Conservation (phyloP, 2,797 vertebrate species). For the Xenops minutus region DNA sequence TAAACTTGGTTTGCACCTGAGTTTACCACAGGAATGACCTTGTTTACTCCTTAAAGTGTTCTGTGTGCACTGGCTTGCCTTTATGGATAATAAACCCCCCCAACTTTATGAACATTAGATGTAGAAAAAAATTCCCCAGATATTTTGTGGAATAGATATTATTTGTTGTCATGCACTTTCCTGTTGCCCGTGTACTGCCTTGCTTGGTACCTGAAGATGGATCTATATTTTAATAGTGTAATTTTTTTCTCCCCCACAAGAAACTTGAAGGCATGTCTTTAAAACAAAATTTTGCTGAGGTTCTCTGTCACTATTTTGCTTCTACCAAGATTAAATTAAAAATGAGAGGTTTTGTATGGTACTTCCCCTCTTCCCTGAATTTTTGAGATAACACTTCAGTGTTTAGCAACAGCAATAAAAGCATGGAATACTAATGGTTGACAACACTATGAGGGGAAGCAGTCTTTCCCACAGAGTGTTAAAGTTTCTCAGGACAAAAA, state of each 20-base stretch:
- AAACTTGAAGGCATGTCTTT: not conserved
- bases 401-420: not conserved
- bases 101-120: not conserved
- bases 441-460: not conserved
- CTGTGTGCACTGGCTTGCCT: not conserved
- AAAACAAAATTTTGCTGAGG: not conserved
- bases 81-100: not conserved
- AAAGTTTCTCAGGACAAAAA: conserved; percentile 79
- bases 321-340: not conserved
- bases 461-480: conserved; percentile 34
- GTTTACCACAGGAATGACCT: not conserved
- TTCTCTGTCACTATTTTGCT: not conserved
- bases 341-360: not conserved
- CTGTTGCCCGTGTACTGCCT: not conserved
- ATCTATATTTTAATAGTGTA: not conserved
- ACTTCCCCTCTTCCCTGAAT: not conserved
- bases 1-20: not conserved
- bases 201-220: not conserved
- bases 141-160: not conserved
- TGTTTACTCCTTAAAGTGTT: not conserved
- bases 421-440: not conserved
- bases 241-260: not conserved
- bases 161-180: not conserved
- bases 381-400: not conserved
- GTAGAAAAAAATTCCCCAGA: not conserved